phyloP scores from a whole-genome alignment of 2,113 vertebrate species.

The Pontoporia blainvillei region DNA sequence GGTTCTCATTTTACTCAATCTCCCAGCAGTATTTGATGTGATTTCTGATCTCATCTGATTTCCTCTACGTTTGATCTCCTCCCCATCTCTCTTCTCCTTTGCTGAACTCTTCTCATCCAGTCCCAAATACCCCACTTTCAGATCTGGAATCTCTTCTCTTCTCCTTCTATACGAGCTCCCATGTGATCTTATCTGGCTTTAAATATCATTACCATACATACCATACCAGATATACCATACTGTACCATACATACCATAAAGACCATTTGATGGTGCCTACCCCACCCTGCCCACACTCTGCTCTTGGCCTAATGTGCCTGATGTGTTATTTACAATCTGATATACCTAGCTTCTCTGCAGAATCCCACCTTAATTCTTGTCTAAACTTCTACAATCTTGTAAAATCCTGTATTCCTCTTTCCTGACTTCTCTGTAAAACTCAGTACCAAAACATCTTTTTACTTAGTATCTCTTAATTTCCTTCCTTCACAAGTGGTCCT shows the following conservation, averaged over 20 bases:
- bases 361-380: background rate
- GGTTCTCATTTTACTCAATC: background rate
- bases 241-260: too few species aligned
- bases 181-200: background rate
- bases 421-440: constrained; percentile 11
- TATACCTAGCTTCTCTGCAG: background rate
- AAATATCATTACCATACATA: background rate
- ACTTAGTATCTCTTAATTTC: constrained; percentile 36
- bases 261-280: background rate
- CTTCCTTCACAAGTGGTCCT: constrained; percentile 6
- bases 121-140: background rate
- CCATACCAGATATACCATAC: background rate
- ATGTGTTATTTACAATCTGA: background rate
- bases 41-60: background rate
- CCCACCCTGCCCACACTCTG: background rate
- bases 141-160: background rate
- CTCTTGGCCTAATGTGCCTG: background rate
- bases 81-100: background rate
- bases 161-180: background rate
- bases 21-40: background rate
- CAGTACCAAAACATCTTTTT: background rate
- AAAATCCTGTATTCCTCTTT: background rate
- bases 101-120: background rate
- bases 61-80: background rate
- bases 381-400: background rate